These are phyloP conservation scores for Heliconius ismenius DNA, from an alignment of 2,888 invertebrate genomes.

Conservation along the genomic window DNA sequence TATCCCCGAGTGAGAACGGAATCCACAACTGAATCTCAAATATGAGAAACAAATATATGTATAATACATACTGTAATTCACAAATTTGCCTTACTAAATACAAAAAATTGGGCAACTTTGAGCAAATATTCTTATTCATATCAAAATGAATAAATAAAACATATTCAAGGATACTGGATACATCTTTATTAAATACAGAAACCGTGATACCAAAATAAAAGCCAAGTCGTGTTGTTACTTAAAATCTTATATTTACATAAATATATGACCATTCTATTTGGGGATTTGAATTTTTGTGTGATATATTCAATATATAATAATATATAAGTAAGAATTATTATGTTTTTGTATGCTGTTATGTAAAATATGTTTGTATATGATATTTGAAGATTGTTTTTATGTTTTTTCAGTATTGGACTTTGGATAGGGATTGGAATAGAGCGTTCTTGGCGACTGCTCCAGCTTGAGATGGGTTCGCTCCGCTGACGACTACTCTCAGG, in stretches of 20 bases:
- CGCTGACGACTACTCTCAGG: constrained; percentile 49
- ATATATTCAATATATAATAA: constrained; percentile 31
- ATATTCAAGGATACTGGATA: constrained; percentile 53
- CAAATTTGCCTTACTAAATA: not conserved
- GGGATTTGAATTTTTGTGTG: not conserved
- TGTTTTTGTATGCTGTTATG: not conserved
- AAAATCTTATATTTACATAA: constrained; percentile 69
- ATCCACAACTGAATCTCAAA: not conserved
- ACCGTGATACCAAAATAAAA: constrained; percentile 58
- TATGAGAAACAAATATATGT: not conserved
- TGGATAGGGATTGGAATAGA: constrained; percentile 45
- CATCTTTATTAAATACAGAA: constrained; percentile 66
- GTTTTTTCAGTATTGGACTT: constrained; percentile 39
- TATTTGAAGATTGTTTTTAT: constrained; percentile 28
- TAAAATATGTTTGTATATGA: constrained; percentile 30
- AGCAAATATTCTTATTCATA: not conserved
- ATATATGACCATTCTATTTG: constrained; percentile 46
- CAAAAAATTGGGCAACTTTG: not conserved
- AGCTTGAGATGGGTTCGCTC: constrained; percentile 49
- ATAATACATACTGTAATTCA: not conserved
- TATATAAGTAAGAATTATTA: constrained; percentile 3
- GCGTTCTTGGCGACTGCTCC: constrained; percentile 52
- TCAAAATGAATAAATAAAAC: constrained; percentile 28
- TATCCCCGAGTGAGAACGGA: too few species aligned
- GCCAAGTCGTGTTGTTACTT: constrained; percentile 58